These are phyloP conservation scores for Malurus alboscapulatus DNA, from an alignment of 2,113 vertebrate genomes.

Conservation along the genomic window DNA sequence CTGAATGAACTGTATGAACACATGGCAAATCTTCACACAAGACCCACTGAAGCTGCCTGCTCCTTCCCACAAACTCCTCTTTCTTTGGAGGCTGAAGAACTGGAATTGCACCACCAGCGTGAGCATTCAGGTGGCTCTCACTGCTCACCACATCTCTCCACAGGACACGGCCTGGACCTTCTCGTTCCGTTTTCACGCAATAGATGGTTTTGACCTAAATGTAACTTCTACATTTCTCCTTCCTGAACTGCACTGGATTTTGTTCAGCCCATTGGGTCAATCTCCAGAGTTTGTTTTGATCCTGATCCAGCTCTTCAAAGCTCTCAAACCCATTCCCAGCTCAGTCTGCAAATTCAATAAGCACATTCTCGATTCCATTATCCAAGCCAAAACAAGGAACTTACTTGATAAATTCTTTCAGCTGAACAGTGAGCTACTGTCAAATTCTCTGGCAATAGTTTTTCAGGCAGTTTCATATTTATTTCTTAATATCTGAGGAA, in stretches of 20 bases:
- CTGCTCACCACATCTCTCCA: neutral
- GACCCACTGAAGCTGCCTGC: neutral
- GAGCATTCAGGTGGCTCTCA: neutral
- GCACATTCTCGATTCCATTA: neutral
- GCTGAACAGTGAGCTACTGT: conserved; percentile 29
- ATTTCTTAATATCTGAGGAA: neutral
- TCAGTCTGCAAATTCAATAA: conserved; percentile 35
- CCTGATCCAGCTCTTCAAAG: conserved; percentile 16
- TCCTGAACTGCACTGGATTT: neutral
- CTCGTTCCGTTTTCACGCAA: neutral
- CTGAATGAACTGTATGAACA: neutral
- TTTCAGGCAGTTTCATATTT: neutral
- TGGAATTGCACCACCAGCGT: neutral
- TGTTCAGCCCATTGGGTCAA: neutral
- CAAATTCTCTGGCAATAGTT: neutral
- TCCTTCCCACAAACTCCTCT: neutral
- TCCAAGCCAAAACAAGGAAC: conserved; percentile 26
- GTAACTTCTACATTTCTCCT: neutral
- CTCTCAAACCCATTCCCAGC: neutral
- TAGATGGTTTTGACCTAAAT: neutral
- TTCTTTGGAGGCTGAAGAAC: neutral
- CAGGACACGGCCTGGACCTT: neutral
- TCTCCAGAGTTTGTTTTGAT: neutral
- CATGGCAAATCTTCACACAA: neutral
- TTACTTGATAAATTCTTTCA: conserved; percentile 4